Percentiles rank a stretch among this genome's conserved stretches.
Evolutionary conservation across 2,888 invertebrate genomes (phyloP).

Genomic region (Eupithecia inturbata): DNA sequence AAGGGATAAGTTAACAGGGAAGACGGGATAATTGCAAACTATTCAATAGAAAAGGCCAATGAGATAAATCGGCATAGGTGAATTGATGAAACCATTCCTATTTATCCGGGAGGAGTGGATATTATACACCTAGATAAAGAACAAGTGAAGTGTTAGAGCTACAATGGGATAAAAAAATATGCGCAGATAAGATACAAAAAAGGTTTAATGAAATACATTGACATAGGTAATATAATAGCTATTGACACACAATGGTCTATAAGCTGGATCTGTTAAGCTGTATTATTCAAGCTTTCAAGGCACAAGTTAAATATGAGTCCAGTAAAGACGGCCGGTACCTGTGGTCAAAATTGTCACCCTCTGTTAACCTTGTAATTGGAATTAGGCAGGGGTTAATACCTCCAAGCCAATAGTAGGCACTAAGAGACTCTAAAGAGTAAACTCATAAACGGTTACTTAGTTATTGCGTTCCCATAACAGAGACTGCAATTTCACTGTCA

Average conservation of each 20-base stretch:
- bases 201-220: background rate
- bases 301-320: background rate
- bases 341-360: background rate
- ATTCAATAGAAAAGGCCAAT: conserved; percentile 3
- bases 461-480: background rate
- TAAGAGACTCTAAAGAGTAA: background rate
- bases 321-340: background rate
- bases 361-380: background rate
- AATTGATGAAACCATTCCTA: background rate
- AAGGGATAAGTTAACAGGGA: conserved; percentile 9
- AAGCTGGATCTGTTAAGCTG: background rate
- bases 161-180: background rate
- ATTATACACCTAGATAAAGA: background rate
- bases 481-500: background rate
- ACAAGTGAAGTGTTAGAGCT: background rate
- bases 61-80: background rate
- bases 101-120: background rate
- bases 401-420: background rate
- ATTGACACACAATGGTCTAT: background rate
- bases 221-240: background rate
- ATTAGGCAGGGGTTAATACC: background rate
- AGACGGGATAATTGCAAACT: conserved; percentile 11
- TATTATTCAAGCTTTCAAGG: background rate
- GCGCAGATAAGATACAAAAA: background rate
- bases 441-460: background rate